A percentile compares a stretch with the other conserved stretches of the same genome.
Evolutionary conservation across 2,797 vertebrate species (phyloP).

Genomic region (Mus spretus): DNA sequence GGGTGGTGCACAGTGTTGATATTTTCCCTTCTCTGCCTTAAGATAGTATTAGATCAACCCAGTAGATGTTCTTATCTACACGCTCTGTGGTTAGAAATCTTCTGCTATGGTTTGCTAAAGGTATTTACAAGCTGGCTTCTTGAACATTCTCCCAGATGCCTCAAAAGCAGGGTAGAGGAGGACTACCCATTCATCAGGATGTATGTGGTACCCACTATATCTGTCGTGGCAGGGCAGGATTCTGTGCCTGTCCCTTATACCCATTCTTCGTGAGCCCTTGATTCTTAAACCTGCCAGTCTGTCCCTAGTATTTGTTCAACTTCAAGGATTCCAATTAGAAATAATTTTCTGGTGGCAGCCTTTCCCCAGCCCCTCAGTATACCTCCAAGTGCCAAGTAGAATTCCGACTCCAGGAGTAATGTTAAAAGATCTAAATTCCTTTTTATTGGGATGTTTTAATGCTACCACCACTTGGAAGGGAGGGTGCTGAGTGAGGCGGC

Average conservation of each 20-base stretch:
- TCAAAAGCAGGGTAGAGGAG: not conserved
- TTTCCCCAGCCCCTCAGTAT: not conserved
- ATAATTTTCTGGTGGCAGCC: slow-evolving; percentile 3
- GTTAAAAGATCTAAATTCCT: slow-evolving; percentile 26
- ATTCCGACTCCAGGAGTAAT: slow-evolving; percentile 34
- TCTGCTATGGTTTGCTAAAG: slow-evolving; percentile 35
- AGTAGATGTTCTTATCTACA: not conserved
- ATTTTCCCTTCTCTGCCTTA: not conserved
- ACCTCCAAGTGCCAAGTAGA: not conserved
- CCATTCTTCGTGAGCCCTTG: not conserved
- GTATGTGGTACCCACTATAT: not conserved
- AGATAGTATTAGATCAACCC: not conserved
- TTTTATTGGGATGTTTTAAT: not conserved
- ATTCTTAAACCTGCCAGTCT: not conserved
- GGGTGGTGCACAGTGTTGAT: not conserved
- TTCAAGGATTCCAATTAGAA: slow-evolving; percentile 56
- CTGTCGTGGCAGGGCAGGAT: not conserved
- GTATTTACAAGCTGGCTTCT: slow-evolving; percentile 50
- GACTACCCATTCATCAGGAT: not conserved
- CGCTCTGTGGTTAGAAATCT: not conserved
- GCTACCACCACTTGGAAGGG: not conserved
- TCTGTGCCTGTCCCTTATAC: slow-evolving; percentile 1
- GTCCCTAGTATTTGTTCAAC: slow-evolving; percentile 37
- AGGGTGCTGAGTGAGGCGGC: not conserved
- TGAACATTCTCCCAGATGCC: slow-evolving; percentile 52